Conservation (phyloP, 2,888 invertebrate genomes). For the Rhagonycha lutea region DNA sequence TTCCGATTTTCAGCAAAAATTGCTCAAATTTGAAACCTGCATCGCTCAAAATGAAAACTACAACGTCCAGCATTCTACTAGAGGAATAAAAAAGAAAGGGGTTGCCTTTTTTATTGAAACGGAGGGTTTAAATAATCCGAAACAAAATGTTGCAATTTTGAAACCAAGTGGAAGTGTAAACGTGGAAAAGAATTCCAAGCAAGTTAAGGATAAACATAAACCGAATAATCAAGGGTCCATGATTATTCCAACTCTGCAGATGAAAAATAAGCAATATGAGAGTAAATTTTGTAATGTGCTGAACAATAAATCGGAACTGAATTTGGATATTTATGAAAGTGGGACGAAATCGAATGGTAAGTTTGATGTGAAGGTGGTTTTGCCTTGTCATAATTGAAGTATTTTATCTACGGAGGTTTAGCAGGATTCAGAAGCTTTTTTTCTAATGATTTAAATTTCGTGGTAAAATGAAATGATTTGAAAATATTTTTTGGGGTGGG, state of each 20-base stretch:
- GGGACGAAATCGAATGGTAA: slow-evolving; percentile 29
- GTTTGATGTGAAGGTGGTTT: slow-evolving; percentile 3
- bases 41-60: slow-evolving; percentile 39
- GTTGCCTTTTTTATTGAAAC: slow-evolving; percentile 51
- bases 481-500: no score
- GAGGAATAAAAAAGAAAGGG: slow-evolving; percentile 37
- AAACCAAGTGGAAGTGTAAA: slow-evolving; percentile 31
- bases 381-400: background rate
- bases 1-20: slow-evolving; percentile 51
- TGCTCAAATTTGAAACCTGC: slow-evolving; percentile 51
- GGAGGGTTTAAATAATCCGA: slow-evolving; percentile 9
- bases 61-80: slow-evolving; percentile 15
- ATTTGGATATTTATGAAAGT: slow-evolving; percentile 47
- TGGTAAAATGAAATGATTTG: no score
- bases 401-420: background rate
- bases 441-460: no score
- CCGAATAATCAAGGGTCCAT: slow-evolving; percentile 56
- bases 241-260: slow-evolving; percentile 62
- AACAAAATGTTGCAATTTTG: slow-evolving; percentile 8
- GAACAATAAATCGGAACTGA: slow-evolving; percentile 53
- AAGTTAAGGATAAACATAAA: slow-evolving; percentile 4
- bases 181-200: background rate
- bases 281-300: slow-evolving; percentile 54
- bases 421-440: background rate
- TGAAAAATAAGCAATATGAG: slow-evolving; percentile 61